A percentile compares a stretch with the other conserved stretches of the same genome.
These are phyloP conservation scores for Syrista parreyssii DNA, from an alignment of 2,888 invertebrate genomes.

Conservation along the genomic window DNA sequence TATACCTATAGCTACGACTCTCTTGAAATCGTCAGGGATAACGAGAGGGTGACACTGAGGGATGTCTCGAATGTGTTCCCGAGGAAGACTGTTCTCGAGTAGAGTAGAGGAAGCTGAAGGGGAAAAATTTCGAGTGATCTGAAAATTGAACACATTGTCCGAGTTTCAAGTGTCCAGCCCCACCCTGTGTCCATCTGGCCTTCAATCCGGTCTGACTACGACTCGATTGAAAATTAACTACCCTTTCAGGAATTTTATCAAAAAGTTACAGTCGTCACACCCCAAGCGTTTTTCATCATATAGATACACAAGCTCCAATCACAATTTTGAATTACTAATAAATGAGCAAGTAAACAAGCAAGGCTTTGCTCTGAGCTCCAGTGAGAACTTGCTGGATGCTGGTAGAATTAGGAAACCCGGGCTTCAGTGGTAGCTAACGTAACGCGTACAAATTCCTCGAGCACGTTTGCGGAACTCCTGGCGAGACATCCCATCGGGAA, in stretches of 20 bases:
- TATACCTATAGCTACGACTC: background rate
- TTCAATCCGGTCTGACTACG: background rate
- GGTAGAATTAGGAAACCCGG: background rate
- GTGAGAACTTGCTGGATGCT: background rate
- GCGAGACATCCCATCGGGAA: conserved; percentile 3
- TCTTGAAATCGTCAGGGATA: background rate
- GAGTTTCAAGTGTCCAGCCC: conserved; percentile 6
- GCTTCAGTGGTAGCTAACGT: background rate
- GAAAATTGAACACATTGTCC: conserved; percentile 7
- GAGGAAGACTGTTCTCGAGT: background rate
- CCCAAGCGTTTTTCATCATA: background rate
- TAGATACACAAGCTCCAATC: background rate
- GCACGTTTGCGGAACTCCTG: conserved; percentile 3
- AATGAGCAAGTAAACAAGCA: background rate
- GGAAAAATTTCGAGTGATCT: conserved; percentile 9
- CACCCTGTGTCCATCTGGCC: background rate
- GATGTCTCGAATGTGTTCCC: background rate
- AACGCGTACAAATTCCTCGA: conserved; percentile 3
- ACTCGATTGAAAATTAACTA: conserved; percentile 14
- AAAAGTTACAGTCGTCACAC: background rate
- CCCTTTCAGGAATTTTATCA: background rate
- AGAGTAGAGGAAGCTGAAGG: background rate
- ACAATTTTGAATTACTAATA: background rate
- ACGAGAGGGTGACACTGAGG: background rate
- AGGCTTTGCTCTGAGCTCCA: background rate